Percentiles rank a stretch among this genome's conserved stretches.
These are phyloP conservation scores for Spea bombifrons DNA, from an alignment of 2,113 vertebrate species.

Conservation along the genomic window DNA sequence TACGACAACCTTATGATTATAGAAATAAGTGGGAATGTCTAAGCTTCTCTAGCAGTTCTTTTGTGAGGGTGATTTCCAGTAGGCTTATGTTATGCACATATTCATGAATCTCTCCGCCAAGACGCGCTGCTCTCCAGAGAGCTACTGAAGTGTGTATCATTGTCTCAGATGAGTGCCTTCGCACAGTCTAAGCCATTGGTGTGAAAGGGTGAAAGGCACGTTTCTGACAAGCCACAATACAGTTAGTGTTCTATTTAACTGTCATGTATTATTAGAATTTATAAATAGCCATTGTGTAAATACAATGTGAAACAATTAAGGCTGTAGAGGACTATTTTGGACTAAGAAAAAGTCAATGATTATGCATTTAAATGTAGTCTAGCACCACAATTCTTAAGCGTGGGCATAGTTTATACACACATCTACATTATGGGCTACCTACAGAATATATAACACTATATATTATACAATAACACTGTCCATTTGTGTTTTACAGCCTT, in stretches of 20 bases:
- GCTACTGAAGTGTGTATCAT: slow-evolving; percentile 76
- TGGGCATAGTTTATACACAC: background rate
- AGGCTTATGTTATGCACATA: slow-evolving; percentile 76
- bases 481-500: too few species aligned
- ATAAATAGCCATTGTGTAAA: slow-evolving; percentile 51
- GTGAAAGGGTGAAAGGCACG: slow-evolving; percentile 73
- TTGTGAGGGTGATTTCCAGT: slow-evolving; percentile 73
- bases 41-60: slow-evolving; percentile 69
- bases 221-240: slow-evolving; percentile 62
- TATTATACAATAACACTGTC: background rate
- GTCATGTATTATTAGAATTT: slow-evolving; percentile 48
- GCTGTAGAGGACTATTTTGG: too few species aligned
- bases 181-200: slow-evolving; percentile 71
- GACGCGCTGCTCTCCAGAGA: slow-evolving; percentile 74
- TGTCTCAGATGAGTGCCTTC: slow-evolving; percentile 81
- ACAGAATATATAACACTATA: background rate
- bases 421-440: background rate
- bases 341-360: too few species aligned
- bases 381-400: background rate
- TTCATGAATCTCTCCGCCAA: slow-evolving; percentile 81
- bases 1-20: slow-evolving; percentile 75
- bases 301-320: slow-evolving; percentile 24
- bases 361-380: too few species aligned
- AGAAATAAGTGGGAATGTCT: slow-evolving; percentile 73
- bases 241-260: slow-evolving; percentile 59